Base-by-base conservation (phyloP, 1,140 invertebrate genomes). In the Apis mellifera region DNA sequence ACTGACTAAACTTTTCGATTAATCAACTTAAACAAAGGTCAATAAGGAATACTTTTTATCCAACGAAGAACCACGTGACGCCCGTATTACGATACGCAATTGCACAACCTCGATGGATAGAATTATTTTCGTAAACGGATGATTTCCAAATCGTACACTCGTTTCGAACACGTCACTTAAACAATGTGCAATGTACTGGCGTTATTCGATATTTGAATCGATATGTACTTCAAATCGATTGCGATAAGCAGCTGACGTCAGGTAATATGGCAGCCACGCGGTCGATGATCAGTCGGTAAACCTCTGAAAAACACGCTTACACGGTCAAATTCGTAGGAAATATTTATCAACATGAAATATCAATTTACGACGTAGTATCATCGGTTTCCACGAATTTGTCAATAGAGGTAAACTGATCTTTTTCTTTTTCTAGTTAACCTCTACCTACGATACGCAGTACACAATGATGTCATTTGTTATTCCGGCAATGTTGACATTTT, bases 1-100 rank as follows among this genome's bases (percentile, higher is more conserved):
- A 68, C 50, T 71, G 42, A 42, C 32, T 5, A 42, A 42, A 42
- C 23, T 13, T 15, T 5, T 0, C 12, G 23, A 19, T 19, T 76
- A 76, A 82, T 82, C 68, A 82, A 76, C 17, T 59, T 17, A 50
- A 48, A 50, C 60, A 54, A 78, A 69, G 59, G 64, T 78, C 50
- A 42, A 2, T 7, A 12, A 5, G 68, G 54, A 42, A 9, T 12
- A 52, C 52, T 9, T 57, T 48, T 12, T 26, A 13, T 26, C 5
- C 32, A 13, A 9, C 42, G 26, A 52, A 52, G 55, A 55, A n/a
- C 13, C 62, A 32, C 26, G 62, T 57, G 26, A 55, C 11, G 2
- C 32, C n/a, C 57, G 9, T n/a, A 3, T 17, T 9, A 0, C 9
- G 69, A 70, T 54, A 54, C 26, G 26, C 32, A 66, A 42, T 32